Evolutionary conservation across 2,888 invertebrate genomes (phyloP), one percentile per base, ranked within the genome.

Genomic region (Dasypolia templi): DNA sequence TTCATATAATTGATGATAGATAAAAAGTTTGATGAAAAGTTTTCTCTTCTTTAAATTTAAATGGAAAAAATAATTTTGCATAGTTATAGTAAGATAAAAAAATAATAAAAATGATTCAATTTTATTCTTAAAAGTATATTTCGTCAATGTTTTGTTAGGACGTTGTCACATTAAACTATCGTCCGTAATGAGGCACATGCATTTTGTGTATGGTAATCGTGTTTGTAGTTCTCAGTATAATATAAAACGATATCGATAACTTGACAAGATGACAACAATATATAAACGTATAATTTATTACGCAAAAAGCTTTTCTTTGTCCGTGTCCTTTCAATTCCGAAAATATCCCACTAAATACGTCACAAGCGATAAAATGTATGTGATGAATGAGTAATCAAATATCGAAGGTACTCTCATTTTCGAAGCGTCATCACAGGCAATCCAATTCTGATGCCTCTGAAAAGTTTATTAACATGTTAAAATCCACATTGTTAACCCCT

Each of bases 351-450:
- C 26, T n/a, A n/a, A 65, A 55, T 76, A 67, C 55, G 51, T 62
- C 55, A 61, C 55, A 56, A 39, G 44, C 55, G 71, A 39, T 61
- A 32, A 72, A 77, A 82, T 82, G 51, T 61, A 79, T 82, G 49
- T 35, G 64, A 61, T 70, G 55, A 78, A 72, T 79, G 59, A 71
- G 55, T 83, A 71, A 53, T 83, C 51, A 79, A 79, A 83, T 63
- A 64, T 83, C 51, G 58, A 42, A 39, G 46, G 62, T 76, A 64
- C 26, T 46, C 9, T n/a, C 19, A n/a, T 74, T 71, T 46, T 44
- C 29, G 42, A 5, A 4, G 32, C n/a, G 55, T 75, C 68, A 59
- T 77, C 68, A 22, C 19, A 29, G 14, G n/a, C 67, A 63, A 76
- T 76, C n/a, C 58, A 73, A 76, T 61, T 79, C 53, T 42, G 39